phyloP scores from a whole-genome alignment of 2,797 vertebrate genomes.

The Limnodromus scolopaceus region DNA sequence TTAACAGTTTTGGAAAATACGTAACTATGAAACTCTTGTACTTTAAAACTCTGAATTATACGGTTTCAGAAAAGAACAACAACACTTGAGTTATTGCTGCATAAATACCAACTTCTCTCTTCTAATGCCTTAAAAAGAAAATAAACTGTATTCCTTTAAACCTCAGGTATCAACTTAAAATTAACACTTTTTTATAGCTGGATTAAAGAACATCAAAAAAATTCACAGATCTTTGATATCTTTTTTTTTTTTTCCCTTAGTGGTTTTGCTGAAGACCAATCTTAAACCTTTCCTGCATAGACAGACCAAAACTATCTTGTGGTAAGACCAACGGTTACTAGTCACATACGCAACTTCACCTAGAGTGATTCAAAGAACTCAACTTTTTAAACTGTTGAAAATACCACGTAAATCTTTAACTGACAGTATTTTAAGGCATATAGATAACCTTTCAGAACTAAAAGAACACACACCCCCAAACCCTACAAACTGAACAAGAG shows the following conservation, averaged over 20 bases:
- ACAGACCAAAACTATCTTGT: conserved; percentile 83
- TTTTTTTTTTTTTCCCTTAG: background rate
- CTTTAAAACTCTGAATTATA: background rate
- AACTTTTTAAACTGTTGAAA: conserved; percentile 74
- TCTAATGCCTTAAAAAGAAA: conserved; percentile 25
- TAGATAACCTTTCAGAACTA: background rate
- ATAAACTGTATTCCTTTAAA: background rate
- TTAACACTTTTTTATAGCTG: conserved; percentile 25
- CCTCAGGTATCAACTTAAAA: background rate
- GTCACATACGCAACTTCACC: conserved; percentile 64
- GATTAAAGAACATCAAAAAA: conserved; percentile 28
- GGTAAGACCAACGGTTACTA: conserved; percentile 78
- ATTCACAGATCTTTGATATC: conserved; percentile 12
- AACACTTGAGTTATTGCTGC: background rate
- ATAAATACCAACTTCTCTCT: background rate
- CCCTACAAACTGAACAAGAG: background rate
- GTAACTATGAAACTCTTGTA: background rate
- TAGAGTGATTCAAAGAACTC: conserved; percentile 72
- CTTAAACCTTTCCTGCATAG: conserved; percentile 79
- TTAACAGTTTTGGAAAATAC: background rate
- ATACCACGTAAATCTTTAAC: conserved; percentile 66
- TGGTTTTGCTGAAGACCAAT: conserved; percentile 70
- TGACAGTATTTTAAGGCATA: conserved; percentile 26
- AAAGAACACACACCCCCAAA: background rate
- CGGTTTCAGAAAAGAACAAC: background rate